A percentile compares a stretch with the other conserved stretches of the same genome.
These are phyloP conservation scores for Sitta carolinensis DNA, from an alignment of 2,797 vertebrate species.

Conservation along the genomic window DNA sequence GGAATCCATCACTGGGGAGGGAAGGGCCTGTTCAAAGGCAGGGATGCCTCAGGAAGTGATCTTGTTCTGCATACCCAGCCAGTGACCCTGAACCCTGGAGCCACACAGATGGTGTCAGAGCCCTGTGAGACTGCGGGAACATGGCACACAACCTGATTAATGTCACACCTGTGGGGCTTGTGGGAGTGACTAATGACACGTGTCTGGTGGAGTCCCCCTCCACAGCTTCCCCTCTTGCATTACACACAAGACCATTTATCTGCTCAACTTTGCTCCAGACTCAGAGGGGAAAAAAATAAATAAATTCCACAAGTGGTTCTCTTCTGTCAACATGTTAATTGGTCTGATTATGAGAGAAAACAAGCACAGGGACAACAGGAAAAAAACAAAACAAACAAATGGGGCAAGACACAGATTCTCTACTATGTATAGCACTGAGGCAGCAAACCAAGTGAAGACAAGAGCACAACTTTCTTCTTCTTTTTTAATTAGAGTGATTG, in stretches of 20 bases:
- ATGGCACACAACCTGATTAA: slow-evolving; percentile 17
- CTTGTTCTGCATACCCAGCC: background rate
- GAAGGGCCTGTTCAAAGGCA: slow-evolving; percentile 28
- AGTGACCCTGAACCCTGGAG: slow-evolving; percentile 56
- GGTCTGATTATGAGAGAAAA: slow-evolving; percentile 58
- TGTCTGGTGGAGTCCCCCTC: background rate
- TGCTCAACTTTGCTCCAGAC: background rate
- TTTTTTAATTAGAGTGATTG: background rate
- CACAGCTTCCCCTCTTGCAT: background rate
- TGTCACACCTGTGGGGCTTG: slow-evolving; percentile 44
- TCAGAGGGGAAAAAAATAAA: background rate
- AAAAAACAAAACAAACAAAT: background rate
- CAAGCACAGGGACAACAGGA: background rate
- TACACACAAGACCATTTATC: background rate
- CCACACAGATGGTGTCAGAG: background rate
- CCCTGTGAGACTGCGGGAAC: background rate
- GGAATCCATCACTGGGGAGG: background rate
- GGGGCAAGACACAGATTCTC: background rate
- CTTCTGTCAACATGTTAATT: slow-evolving; percentile 28
- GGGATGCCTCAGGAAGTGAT: slow-evolving; percentile 30
- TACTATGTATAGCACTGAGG: background rate
- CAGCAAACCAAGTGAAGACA: background rate
- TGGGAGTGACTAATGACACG: slow-evolving; percentile 28
- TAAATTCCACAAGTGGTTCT: background rate
- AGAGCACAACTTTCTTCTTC: background rate